Evolutionary conservation across 2,797 vertebrate genomes (phyloP).

Genomic region (Acanthurus lineatus): DNA sequence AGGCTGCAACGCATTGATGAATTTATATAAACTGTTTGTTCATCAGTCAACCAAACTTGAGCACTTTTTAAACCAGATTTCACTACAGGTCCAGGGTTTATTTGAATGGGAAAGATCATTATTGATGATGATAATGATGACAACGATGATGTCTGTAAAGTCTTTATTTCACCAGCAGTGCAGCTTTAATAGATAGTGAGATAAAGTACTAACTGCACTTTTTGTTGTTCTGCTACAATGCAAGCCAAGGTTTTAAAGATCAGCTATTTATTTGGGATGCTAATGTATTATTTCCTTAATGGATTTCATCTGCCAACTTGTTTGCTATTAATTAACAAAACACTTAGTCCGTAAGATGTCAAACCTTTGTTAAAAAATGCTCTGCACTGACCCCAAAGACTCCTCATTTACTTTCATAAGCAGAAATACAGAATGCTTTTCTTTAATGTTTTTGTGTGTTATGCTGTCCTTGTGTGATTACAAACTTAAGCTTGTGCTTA

Average conservation of each 20-base stretch:
- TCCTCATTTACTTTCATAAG: no score
- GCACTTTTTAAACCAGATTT: conserved; percentile 13
- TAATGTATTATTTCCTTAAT: no score
- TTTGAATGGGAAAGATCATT: background rate
- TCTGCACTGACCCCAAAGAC: no score
- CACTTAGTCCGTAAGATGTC: no score
- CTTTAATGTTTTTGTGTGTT: no score
- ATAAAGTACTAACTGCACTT: background rate
- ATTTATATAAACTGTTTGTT: conserved; percentile 5
- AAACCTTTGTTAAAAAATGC: no score
- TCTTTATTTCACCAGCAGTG: background rate
- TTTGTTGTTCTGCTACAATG: conserved; percentile 3
- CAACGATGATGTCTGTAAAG: background rate
- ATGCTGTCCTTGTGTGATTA: no score
- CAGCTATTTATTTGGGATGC: no score
- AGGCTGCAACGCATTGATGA: background rate
- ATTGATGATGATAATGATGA: background rate
- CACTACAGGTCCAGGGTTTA: background rate
- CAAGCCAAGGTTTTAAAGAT: background rate
- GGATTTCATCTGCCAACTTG: background rate
- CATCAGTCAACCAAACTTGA: background rate
- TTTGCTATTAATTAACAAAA: no score
- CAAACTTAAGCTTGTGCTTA: no score
- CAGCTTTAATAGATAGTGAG: conserved; percentile 3
- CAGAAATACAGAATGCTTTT: no score